phyloP scores from a whole-genome alignment of 2,888 invertebrate species.

The Pecten maximus region DNA sequence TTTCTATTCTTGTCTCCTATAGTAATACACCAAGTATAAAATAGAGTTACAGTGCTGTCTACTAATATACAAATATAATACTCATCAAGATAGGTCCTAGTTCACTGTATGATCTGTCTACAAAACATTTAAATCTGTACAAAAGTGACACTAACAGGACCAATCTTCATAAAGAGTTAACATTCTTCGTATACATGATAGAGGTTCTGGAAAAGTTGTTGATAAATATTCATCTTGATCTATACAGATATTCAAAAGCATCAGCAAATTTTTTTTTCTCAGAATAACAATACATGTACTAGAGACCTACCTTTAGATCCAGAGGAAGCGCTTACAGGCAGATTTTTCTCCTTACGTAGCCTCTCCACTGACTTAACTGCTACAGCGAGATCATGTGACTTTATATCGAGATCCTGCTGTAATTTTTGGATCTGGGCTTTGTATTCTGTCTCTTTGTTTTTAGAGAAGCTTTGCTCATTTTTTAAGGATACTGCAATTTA shows the following conservation, averaged over 20 bases:
- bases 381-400: constrained; percentile 72
- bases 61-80: background rate
- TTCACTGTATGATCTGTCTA: background rate
- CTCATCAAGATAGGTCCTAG: background rate
- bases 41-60: background rate
- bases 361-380: constrained; percentile 74
- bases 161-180: background rate
- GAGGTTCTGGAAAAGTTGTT: too few relatives aligned
- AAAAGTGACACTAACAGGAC: background rate
- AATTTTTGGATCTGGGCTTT: constrained; percentile 68
- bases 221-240: too few relatives aligned
- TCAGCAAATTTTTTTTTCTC: background rate
- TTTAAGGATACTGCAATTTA: constrained; percentile 52
- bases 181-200: too few relatives aligned
- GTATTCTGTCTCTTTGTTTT: constrained; percentile 69
- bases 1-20: constrained; percentile 61
- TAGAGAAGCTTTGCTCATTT: constrained; percentile 55
- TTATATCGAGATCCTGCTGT: constrained; percentile 73
- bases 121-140: too few relatives aligned
- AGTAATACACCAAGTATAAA: background rate
- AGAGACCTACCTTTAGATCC: constrained; percentile 27
- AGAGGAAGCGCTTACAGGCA: constrained; percentile 51
- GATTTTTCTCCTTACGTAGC: constrained; percentile 73
- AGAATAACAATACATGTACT: background rate
- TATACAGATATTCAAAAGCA: too few relatives aligned